Evolutionary conservation across 2,797 vertebrate genomes (phyloP).

Genomic region (Eidolon dupreanum): DNA sequence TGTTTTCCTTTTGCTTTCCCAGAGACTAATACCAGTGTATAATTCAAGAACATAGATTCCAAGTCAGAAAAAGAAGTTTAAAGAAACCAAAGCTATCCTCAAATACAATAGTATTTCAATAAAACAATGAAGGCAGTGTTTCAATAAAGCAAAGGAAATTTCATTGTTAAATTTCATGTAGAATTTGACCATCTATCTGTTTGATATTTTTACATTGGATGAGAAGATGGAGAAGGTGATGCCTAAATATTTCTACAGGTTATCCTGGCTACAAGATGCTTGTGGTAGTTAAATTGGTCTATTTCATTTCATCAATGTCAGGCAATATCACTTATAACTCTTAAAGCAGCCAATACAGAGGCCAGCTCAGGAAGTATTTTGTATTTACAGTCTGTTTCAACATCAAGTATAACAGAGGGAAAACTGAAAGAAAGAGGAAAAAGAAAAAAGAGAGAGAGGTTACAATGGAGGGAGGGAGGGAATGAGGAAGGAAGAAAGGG

Average conservation of each 20-base stretch:
- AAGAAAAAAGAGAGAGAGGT: not conserved
- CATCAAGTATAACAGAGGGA: not conserved
- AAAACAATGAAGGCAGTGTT: not conserved
- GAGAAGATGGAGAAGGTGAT: not conserved
- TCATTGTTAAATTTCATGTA: not conserved
- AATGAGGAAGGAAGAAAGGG: fast-evolving
- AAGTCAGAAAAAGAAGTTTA: not conserved
- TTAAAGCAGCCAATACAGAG: not conserved
- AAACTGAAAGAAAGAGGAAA: not conserved
- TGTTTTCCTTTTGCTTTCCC: not conserved
- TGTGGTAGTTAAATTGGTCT: not conserved
- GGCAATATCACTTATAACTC: not conserved
- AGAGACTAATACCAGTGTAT: not conserved
- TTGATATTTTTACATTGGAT: not conserved
- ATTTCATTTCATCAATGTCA: not conserved
- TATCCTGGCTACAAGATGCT: not conserved
- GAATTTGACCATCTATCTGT: not conserved
- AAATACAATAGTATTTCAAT: not conserved
- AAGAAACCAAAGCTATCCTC: not conserved
- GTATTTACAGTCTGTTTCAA: not conserved
- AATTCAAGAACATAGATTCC: not conserved
- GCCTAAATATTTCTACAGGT: not conserved
- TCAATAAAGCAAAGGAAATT: not conserved
- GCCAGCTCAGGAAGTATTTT: not conserved
- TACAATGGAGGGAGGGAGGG: not conserved